phyloP scores from a whole-genome alignment of 2,888 invertebrate genomes.

The Hylaea fasciaria region DNA sequence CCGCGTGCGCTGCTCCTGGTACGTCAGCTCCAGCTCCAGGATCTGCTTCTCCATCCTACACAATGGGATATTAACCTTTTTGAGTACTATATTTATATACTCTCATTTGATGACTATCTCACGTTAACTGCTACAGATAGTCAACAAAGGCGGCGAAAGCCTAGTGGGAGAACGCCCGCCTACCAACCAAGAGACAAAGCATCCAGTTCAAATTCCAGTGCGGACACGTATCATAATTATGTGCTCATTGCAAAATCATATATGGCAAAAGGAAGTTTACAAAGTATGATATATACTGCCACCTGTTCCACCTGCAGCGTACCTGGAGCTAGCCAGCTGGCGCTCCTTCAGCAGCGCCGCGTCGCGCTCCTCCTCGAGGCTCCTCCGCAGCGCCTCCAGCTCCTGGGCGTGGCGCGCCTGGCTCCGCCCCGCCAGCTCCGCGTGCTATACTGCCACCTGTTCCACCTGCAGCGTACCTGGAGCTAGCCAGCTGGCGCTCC shows the following conservation, averaged over 20 bases:
- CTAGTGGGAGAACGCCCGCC: too few relatives aligned
- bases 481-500: conserved; percentile 74
- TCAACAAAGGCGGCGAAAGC: too few relatives aligned
- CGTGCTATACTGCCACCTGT: too few relatives aligned
- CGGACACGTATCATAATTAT: too few relatives aligned
- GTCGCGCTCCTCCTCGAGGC: conserved; percentile 74
- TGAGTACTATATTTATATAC: neutral
- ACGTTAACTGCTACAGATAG: too few relatives aligned
- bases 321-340: conserved; percentile 64
- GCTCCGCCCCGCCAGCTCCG: conserved; percentile 48
- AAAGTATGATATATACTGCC: too few relatives aligned
- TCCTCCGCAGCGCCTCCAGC: conserved; percentile 83
- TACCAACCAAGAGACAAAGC: too few relatives aligned
- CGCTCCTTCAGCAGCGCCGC: conserved; percentile 73
- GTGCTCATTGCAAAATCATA: too few relatives aligned
- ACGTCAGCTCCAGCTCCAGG: conserved; percentile 70
- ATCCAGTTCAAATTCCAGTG: too few relatives aligned
- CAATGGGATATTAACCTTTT: neutral
- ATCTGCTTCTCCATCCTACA: conserved; percentile 77
- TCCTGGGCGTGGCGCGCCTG: conserved; percentile 75
- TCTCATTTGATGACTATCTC: too few relatives aligned
- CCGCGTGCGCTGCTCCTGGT: conserved; percentile 76
- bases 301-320: too few relatives aligned
- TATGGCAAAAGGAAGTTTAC: too few relatives aligned
- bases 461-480: neutral